Conservation (phyloP, 2,113 vertebrate genomes). For the Dendropsophus ebraccatus region DNA sequence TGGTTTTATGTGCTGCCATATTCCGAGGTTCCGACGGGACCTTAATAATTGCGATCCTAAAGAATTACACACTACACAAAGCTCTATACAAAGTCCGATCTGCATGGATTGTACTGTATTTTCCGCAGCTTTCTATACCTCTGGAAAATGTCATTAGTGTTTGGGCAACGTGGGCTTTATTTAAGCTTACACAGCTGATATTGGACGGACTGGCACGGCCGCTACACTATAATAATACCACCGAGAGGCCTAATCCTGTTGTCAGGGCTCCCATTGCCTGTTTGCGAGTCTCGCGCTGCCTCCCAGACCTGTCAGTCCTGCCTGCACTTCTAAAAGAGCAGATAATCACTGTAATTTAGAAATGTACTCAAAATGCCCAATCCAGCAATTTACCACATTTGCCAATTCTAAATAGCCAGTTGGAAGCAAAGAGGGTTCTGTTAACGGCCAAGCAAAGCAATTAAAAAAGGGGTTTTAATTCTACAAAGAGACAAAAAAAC, state of each 20-base stretch:
- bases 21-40: no score
- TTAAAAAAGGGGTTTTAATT: constrained; percentile 52
- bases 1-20: no score
- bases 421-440: constrained; percentile 48
- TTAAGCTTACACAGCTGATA: constrained; percentile 24
- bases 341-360: constrained; percentile 60
- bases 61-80: no score
- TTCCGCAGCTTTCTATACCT: not conserved
- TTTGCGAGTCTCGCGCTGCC: constrained; percentile 3
- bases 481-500: constrained; percentile 53
- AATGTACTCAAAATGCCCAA: constrained; percentile 57
- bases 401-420: constrained; percentile 58
- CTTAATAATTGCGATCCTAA: no score
- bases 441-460: constrained; percentile 59
- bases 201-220: not conserved
- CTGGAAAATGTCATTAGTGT: constrained; percentile 31
- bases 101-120: no score
- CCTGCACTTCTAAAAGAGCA: constrained; percentile 50
- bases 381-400: constrained; percentile 54
- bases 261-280: constrained; percentile 10
- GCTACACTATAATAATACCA: constrained; percentile 37
- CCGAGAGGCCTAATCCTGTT: constrained; percentile 13
- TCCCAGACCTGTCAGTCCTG: constrained; percentile 52
- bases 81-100: no score
- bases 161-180: constrained; percentile 6